These are phyloP conservation scores for Xyrichtys novacula DNA, from an alignment of 2,797 vertebrate genomes.

Conservation along the genomic window DNA sequence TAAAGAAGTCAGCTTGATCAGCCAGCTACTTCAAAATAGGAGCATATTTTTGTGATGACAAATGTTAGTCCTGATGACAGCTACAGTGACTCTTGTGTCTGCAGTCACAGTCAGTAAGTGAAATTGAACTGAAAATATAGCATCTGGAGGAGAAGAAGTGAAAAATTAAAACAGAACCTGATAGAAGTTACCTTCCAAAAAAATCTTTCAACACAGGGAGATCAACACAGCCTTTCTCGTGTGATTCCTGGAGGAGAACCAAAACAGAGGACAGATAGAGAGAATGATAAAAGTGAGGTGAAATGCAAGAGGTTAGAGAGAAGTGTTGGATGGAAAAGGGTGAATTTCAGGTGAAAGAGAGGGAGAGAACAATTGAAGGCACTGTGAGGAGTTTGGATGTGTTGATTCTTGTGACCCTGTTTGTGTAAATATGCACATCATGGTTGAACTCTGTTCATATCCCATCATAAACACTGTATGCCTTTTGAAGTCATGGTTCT, in stretches of 20 bases:
- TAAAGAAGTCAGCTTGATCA: conserved; percentile 18
- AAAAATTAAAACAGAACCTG: conserved; percentile 20
- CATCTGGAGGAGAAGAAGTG: conserved; percentile 2
- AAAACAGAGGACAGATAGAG: conserved; percentile 11
- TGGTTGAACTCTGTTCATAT: too few species aligned
- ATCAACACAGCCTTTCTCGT: conserved; percentile 19
- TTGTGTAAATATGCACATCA: too few species aligned
- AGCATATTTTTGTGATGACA: conserved; percentile 32
- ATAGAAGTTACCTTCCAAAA: conserved; percentile 4
- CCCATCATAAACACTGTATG: too few species aligned
- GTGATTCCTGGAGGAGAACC: conserved; percentile 13
- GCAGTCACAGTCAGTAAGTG: neutral
- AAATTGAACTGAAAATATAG: conserved; percentile 5
- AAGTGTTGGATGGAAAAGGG: too few species aligned
- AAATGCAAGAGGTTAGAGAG: too few species aligned
- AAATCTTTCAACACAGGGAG: neutral
- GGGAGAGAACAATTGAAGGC: too few species aligned
- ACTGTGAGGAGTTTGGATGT: too few species aligned
- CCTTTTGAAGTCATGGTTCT: too few species aligned
- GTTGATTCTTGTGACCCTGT: too few species aligned
- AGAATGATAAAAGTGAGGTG: too few species aligned
- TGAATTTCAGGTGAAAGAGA: too few species aligned
- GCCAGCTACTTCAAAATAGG: conserved; percentile 8
- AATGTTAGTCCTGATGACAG: conserved; percentile 9
- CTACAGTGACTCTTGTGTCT: neutral